Evolutionary conservation across 2,113 vertebrate species (phyloP), one percentile per base, ranked within the genome.

Genomic region (Sinocyclocheilus grahami): DNA sequence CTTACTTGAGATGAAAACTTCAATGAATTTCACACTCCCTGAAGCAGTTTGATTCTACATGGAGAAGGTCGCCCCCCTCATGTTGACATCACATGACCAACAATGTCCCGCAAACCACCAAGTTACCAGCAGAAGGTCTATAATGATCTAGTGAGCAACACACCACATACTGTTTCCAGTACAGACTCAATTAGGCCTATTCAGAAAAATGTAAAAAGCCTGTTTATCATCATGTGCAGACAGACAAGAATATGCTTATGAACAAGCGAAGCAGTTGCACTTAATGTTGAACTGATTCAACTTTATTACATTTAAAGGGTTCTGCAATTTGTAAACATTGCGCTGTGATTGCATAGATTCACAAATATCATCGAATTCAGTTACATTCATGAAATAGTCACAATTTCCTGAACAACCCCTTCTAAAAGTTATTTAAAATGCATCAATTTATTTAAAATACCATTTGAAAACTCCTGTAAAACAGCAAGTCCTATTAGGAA

Each of bases 261-360:
- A 7, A 51, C 53, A 55, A 55, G 1, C 53, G 5, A 77, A 77
- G 14, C 67, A 20, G 7, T 37, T 33, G 65, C 74, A 16, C 42
- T 5, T 0, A 20, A 62, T 12, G 58, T 9, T 82, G n/a, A 82
- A 67, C 60, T 1, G 1, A 67, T 60, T 72, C 20, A 74, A 81
- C 76, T 85, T 87, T 87, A 88, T 88, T 88, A 14, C 74, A 79
- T 46, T 60, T 18, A 78, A 85, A 85, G 6, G 16, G 33, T 20
- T 60, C 42, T 74, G 76, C 72, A 42, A 48, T 5, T 63, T 82
- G 84, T 83, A 42, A 51, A 11, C 3, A 67, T 22, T 69, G 48
- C 24, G 6, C n/a, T 63, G 53, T 10, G 87, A 85, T 81, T 85
- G 78, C 87, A 87, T 82, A 76, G 78, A 76, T 76, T 39, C 27